Base-by-base conservation (phyloP, 2,888 invertebrate genomes). In the Troides aeacus region DNA sequence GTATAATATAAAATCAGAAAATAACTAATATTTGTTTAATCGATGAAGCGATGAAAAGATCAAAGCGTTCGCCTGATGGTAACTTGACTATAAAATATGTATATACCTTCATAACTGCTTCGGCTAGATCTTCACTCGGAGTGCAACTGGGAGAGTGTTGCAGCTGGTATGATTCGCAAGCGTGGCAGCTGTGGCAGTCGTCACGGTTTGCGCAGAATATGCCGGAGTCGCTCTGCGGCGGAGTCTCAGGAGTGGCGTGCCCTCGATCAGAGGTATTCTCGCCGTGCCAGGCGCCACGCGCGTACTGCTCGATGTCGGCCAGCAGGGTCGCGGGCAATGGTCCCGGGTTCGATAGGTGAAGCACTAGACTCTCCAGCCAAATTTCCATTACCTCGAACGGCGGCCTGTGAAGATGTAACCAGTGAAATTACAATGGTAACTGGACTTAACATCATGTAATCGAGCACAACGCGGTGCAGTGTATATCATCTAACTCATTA, bases 331-430 rank as follows among this genome's bases (percentile, higher is more conserved):
- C 87, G 1, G 96, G 95, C 66, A 95, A 81, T 0, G 95, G 90
- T 71, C 93, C 94, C 1, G 95, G 94, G 18, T 94, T 93, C 0
- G 95, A 94, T 70, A 96, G 87, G 79, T 96, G 95, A 93, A 95
- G 95, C 36, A 95, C 95, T 63, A 97, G 87, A 46, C 95, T 95
- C 83, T 97, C 96, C 66, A 98, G 89, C 98, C 98, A 98, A n/a
- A 96, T 95, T 88, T 97, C 96, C 84, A 97, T 94, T 53, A 97
- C 95, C 82, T 98, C 97, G 88, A 98, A 98, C 0, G 97, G 96
- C 0, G 98, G 98, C 79, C 97, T 97, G 1, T 7, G 1, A 39
- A 39, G 39, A 39, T 39, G 39, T 39, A 39, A 7, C 10, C 8
- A 39, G 1, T 39, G 8, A 39, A 39, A 39, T 39, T 39, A 39